Conservation (phyloP, 2,113 vertebrate species). For the Ceuthmochares aereus region DNA sequence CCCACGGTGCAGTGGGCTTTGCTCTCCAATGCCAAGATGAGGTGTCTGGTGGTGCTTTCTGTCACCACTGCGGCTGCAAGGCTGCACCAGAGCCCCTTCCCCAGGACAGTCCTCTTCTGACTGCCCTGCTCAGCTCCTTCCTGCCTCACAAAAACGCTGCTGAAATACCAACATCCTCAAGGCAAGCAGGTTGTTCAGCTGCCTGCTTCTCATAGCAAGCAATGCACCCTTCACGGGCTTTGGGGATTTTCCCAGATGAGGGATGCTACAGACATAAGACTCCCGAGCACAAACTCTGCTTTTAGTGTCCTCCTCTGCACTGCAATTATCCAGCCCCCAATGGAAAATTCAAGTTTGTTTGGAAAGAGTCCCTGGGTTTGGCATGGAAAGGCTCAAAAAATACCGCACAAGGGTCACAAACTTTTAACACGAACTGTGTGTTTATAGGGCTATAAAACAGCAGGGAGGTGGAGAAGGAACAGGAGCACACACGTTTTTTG, state of each 20-base stretch:
- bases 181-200: not conserved
- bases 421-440: not conserved
- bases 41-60: fast-evolving
- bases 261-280: not conserved
- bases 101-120: not conserved
- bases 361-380: slow-evolving; percentile 17
- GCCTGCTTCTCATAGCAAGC: not conserved
- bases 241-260: not conserved
- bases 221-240: not conserved
- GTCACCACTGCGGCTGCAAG: fast-evolving
- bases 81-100: not conserved
- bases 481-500: not conserved
- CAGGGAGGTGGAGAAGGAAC: not conserved
- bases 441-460: not conserved
- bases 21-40: fast-evolving
- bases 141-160: not conserved
- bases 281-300: not conserved
- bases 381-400: slow-evolving; percentile 8
- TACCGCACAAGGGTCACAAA: not conserved
- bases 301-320: slow-evolving; percentile 40
- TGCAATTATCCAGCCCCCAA: not conserved
- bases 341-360: slow-evolving; percentile 38
- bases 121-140: not conserved
- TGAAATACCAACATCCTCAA: not conserved
- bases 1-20: not conserved